Base-by-base conservation (phyloP, 2,113 vertebrate genomes). In the Puntigrus tetrazona region DNA sequence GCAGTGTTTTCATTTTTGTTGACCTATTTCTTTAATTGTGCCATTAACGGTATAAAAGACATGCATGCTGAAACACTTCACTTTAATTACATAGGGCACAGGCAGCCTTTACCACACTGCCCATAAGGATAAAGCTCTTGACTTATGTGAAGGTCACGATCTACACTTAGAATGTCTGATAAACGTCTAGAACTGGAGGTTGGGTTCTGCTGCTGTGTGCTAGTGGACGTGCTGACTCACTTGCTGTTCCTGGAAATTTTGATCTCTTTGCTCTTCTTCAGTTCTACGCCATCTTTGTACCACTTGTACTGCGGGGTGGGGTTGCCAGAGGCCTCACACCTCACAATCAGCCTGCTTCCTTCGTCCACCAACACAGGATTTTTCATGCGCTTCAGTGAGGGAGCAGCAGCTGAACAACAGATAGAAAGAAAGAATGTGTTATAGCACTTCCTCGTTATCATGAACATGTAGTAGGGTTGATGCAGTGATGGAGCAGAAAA, bases 211-310 rank as follows among this genome's bases (percentile, higher is more conserved):
- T 34, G 45, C 13, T 80, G 27, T 45, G 36, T 36, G 38, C 57
- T 79, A 45, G n/a, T 43, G 38, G 77, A 79, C 8, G 9, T 79
- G 78, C 3, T 82, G 86, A 94, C 97, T 97, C 92, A 99, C 97
- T 92, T 94, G 92, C 92, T 93, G 38, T 89, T 95, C 93, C 91
- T 97, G 94, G 52, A 57, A 57, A 98, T 99, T 90, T 93, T 93
- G 88, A 98, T 93, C 90, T 96, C 95, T 75, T 94, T 95, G 91
- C 94, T 97, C 90, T 95, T 97, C 93, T 97, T 97, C 90, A 99
- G 95, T 90, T 98, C 96, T 90, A 91, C 96, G 90, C 97, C 97
- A 2, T 99, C 97, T 94, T 97, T 98, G 94, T 97, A 98, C 97
- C 97, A 99, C 50, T 91, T 97, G 93, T 97, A 99, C 92, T 94